phyloP scores from a whole-genome alignment of 2,797 vertebrate genomes.

The Linurgus olivaceus region DNA sequence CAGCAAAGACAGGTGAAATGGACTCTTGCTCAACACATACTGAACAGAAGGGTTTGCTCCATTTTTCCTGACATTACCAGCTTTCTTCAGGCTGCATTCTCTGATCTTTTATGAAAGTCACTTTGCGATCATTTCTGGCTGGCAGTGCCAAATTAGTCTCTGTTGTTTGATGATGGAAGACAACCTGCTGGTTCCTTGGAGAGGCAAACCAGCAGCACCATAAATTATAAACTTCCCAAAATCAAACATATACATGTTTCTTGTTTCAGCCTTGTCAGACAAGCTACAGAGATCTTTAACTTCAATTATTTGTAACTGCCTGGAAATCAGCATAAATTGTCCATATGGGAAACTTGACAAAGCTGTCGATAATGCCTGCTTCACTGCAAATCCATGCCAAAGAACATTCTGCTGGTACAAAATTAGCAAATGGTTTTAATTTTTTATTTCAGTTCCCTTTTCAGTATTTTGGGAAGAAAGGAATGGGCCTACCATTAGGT shows the following conservation, averaged over 20 bases:
- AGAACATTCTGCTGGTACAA: not conserved
- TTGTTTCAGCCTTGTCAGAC: conserved; percentile 30
- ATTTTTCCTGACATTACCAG: not conserved
- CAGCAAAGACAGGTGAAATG: not conserved
- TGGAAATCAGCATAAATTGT: conserved; percentile 14
- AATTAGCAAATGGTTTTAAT: not conserved
- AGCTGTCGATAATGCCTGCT: conserved; percentile 30
- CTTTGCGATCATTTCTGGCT: not conserved
- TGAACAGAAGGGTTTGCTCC: not conserved
- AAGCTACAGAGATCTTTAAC: conserved; percentile 9
- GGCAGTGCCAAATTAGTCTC: not conserved
- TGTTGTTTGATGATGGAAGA: not conserved
- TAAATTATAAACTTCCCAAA: not conserved
- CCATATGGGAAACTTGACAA: conserved; percentile 20
- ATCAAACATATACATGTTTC: not conserved
- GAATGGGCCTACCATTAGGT: not conserved
- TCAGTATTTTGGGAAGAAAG: not conserved
- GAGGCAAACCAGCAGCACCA: not conserved
- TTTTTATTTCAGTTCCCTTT: not conserved
- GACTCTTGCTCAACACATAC: not conserved
- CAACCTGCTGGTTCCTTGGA: not conserved
- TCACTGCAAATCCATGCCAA: conserved; percentile 7
- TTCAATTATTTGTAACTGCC: conserved; percentile 39
- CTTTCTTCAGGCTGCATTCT: not conserved
- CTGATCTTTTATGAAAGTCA: not conserved